A percentile compares a stretch with the other conserved stretches of the same genome.
Evolutionary conservation across 2,113 vertebrate genomes (phyloP).

Genomic region (Sitta europaea): DNA sequence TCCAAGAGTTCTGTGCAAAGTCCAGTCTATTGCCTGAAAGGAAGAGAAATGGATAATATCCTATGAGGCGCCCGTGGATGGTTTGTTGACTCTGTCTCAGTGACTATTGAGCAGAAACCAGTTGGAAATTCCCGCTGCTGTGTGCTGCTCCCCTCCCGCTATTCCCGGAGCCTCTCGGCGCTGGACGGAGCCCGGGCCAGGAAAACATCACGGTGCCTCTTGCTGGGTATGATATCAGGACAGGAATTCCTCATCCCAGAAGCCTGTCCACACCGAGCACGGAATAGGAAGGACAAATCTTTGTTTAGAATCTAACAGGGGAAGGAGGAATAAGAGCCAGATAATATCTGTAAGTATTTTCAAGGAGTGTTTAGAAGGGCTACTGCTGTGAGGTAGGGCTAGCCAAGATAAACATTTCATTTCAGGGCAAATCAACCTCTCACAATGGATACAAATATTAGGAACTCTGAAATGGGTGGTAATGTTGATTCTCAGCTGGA

Average conservation of each 20-base stretch:
- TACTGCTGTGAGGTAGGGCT: conserved; percentile 20
- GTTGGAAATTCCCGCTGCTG: neutral
- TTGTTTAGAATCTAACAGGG: neutral
- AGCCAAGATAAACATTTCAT: conserved; percentile 48
- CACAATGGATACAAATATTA: conserved; percentile 14
- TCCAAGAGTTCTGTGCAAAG: neutral
- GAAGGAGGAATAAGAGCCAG: neutral
- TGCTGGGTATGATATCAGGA: neutral
- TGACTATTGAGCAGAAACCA: neutral
- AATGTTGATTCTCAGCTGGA: neutral
- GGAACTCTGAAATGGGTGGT: neutral
- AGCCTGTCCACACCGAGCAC: neutral
- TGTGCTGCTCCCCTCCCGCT: neutral
- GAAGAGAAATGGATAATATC: neutral
- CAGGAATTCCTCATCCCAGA: neutral
- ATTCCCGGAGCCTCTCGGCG: neutral
- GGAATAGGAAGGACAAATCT: neutral
- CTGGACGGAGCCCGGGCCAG: neutral
- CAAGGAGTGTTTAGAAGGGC: neutral
- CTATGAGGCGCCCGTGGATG: neutral
- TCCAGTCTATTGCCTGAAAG: neutral
- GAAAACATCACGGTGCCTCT: neutral
- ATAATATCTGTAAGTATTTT: conserved; percentile 37
- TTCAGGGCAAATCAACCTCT: conserved; percentile 26
- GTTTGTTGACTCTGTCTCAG: neutral